Evolutionary conservation across 1,140 invertebrate species (phyloP), one percentile per base, ranked within the genome.

Genomic region (Galleria mellonella): DNA sequence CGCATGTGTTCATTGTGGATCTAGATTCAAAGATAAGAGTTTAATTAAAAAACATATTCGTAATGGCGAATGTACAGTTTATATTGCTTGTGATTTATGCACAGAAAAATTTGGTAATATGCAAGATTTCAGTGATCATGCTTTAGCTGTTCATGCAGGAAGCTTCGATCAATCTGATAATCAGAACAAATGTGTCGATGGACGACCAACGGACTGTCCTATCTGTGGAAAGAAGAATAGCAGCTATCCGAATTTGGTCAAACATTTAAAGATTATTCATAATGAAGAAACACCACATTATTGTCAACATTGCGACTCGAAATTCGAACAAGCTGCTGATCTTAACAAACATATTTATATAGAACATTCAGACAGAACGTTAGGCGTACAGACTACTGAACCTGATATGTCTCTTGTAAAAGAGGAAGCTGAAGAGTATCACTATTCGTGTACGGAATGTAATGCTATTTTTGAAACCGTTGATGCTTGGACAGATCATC

Each of bases 371-470:
- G 75, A 86, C 47, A 63, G 72, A 51, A 51, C 68, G 2, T 15
- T 81, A 17, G 70, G 72, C 9, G 46, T 65, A 38, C 54, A 66
- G 27, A 55, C 47, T 10, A 50, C 33, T 0, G 74, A 82, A 36
- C 72, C 72, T 1, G 79, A 85, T 39, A 78, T 82, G 72, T 74
- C 76, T 6, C 55, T 82, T 7, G 74, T 86, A 9, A 87, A 87
- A 40, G 79, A 86, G 40, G 82, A 86, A 58, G 71, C 81, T 3
- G 81, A 85, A 38, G 75, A 85, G 43, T 86, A 87, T 48, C 84
- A 87, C 50, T 89, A 89, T 52, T 88, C 87, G 9, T 89, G 88
- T 56, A 88, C 87, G 4, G 88, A 88, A 60, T 89, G 88, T 39
- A 87, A 87, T 43, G 86, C 84, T 10, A 87, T 88, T 60, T 89